phyloP scores from a whole-genome alignment of 2,888 invertebrate genomes.

The Luperina nickerlii region DNA sequence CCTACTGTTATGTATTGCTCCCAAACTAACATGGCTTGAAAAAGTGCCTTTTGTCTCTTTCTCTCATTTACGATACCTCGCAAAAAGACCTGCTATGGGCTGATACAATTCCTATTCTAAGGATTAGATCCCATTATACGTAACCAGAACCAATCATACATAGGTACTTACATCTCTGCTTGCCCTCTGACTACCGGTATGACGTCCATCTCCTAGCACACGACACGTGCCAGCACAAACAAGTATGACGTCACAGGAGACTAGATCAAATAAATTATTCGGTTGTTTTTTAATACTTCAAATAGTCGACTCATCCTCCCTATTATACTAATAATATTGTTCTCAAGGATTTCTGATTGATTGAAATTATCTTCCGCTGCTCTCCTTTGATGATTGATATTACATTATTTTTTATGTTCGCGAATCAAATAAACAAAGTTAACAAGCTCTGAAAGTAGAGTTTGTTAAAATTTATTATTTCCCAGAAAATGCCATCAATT shows the following conservation, averaged over 20 bases:
- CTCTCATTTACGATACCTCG: not conserved
- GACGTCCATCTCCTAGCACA: slow-evolving; percentile 14
- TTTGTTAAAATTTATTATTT: slow-evolving; percentile 48
- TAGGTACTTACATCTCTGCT: not conserved
- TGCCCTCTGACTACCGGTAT: not conserved
- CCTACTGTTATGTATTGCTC: not conserved
- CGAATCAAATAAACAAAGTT: slow-evolving; percentile 37
- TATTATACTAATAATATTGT: not conserved
- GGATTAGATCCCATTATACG: not conserved
- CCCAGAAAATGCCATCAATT: slow-evolving; percentile 9
- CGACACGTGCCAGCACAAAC: slow-evolving; percentile 61
- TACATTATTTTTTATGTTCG: slow-evolving; percentile 34
- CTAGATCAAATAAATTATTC: slow-evolving; percentile 51
- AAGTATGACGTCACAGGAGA: slow-evolving; percentile 46
- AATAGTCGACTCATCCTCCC: not conserved
- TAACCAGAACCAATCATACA: not conserved
- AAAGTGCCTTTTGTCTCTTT: not conserved
- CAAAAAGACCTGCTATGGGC: not conserved
- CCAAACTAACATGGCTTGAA: too few relatives aligned
- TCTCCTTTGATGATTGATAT: slow-evolving; percentile 39
- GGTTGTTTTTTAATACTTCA: slow-evolving; percentile 43
- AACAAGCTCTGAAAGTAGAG: slow-evolving; percentile 37
- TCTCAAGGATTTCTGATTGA: slow-evolving; percentile 31
- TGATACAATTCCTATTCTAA: not conserved
- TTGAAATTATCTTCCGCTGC: slow-evolving; percentile 38